These are phyloP conservation scores for Pteronotus mesoamericanus DNA, from an alignment of 2,797 vertebrate species.

Conservation along the genomic window DNA sequence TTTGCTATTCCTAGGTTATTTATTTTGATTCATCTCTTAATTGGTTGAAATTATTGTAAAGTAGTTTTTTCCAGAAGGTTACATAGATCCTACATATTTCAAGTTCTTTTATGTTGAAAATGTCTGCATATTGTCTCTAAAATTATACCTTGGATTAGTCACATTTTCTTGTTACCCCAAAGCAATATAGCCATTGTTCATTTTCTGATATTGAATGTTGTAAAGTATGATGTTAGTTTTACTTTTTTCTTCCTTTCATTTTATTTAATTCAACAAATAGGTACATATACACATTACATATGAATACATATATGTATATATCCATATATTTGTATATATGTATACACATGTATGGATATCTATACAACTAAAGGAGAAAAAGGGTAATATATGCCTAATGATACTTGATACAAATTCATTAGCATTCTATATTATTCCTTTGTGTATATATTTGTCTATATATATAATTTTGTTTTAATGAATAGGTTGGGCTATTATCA, in stretches of 20 bases:
- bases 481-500: not conserved
- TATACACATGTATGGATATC: not conserved
- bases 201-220: not conserved
- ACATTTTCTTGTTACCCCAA: not conserved
- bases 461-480: not conserved
- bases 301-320: not conserved
- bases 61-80: not conserved
- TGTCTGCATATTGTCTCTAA: not conserved
- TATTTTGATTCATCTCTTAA: not conserved
- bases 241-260: not conserved
- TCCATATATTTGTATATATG: not conserved
- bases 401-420: not conserved
- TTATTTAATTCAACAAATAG: not conserved
- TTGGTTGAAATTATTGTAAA: not conserved
- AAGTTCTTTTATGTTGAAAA: slow-evolving; percentile 4
- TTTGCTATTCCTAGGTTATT: not conserved
- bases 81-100: not conserved
- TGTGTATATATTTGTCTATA: not conserved
- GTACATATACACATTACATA: not conserved
- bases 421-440: not conserved
- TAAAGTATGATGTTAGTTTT: not conserved
- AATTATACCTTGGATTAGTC: not conserved
- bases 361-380: not conserved
- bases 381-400: not conserved
- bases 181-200: not conserved